Evolutionary conservation across 2,888 invertebrate genomes (phyloP).

Genomic region (Hemithea aestivaria): DNA sequence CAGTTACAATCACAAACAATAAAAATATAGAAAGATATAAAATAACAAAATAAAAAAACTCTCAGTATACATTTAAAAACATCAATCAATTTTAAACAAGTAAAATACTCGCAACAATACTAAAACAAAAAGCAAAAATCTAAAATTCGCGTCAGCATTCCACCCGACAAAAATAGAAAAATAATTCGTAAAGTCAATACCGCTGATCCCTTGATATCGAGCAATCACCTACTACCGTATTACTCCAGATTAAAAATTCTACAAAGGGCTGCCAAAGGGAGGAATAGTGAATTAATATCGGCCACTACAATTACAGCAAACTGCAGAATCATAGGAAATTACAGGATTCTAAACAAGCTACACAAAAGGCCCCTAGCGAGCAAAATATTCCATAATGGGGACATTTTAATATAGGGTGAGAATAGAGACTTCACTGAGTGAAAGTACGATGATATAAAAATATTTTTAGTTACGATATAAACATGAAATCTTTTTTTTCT

Average conservation of each 20-base stretch:
- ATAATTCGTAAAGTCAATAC: conserved; percentile 18
- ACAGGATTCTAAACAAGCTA: conserved; percentile 65
- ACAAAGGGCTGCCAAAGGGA: conserved; percentile 57
- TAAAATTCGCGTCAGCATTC: no score
- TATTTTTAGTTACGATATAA: no score
- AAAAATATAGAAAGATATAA: no score
- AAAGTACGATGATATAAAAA: no score
- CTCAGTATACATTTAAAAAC: no score
- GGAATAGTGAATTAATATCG: conserved; percentile 63
- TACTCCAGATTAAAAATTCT: conserved; percentile 59
- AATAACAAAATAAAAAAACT: no score
- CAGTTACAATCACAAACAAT: no score
- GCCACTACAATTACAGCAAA: conserved; percentile 64
- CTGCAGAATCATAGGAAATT: conserved; percentile 73
- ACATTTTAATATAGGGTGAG: conserved; percentile 68
- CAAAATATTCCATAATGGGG: conserved; percentile 59
- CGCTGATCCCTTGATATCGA: conserved; percentile 14
- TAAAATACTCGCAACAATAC: no score
- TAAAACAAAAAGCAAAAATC: no score
- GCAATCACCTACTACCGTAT: conserved; percentile 35
- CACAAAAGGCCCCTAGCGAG: conserved; percentile 57
- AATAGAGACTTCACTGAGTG: not conserved
- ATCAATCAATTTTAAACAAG: conserved; percentile 27
- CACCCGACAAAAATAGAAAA: conserved; percentile 1
- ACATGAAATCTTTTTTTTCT: no score